phyloP scores from a whole-genome alignment of 1,140 invertebrate species.

The Ericerus pela region DNA sequence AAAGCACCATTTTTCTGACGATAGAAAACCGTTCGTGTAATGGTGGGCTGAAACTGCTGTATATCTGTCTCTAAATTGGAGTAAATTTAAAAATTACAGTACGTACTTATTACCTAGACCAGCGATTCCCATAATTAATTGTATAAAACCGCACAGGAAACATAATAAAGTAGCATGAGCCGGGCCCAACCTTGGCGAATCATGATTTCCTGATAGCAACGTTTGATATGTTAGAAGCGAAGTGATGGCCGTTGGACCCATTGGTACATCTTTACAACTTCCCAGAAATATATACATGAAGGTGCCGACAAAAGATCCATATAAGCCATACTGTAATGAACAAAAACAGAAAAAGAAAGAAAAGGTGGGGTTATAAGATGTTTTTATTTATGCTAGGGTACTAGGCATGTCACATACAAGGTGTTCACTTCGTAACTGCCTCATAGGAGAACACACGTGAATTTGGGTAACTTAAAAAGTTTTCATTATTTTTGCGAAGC shows the following conservation, averaged over 20 bases:
- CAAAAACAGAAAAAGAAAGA: too few species aligned
- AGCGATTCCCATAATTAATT: constrained; percentile 70
- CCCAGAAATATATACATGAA: constrained; percentile 83
- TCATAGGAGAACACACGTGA: too few species aligned
- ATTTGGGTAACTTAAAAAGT: too few species aligned
- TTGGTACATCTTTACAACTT: constrained; percentile 76
- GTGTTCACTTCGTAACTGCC: too few species aligned
- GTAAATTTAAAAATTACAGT: too few species aligned
- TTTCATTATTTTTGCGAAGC: too few species aligned
- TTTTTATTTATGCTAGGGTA: too few species aligned
- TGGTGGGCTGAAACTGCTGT: too few species aligned
- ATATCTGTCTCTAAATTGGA: too few species aligned
- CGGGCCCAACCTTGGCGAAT: constrained; percentile 42
- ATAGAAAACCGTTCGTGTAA: too few species aligned
- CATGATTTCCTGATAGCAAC: constrained; percentile 30
- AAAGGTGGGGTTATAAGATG: too few species aligned
- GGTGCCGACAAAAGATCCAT: constrained; percentile 77
- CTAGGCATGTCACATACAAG: neutral
- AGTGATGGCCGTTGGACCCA: constrained; percentile 73
- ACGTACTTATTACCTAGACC: constrained; percentile 76
- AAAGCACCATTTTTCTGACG: too few species aligned
- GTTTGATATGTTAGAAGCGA: constrained; percentile 65
- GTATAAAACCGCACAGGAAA: constrained; percentile 62
- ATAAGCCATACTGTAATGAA: constrained; percentile 63
- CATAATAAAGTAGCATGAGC: constrained; percentile 65